These are phyloP conservation scores for Vidua macroura DNA, from an alignment of 2,113 vertebrate species.

Conservation along the genomic window DNA sequence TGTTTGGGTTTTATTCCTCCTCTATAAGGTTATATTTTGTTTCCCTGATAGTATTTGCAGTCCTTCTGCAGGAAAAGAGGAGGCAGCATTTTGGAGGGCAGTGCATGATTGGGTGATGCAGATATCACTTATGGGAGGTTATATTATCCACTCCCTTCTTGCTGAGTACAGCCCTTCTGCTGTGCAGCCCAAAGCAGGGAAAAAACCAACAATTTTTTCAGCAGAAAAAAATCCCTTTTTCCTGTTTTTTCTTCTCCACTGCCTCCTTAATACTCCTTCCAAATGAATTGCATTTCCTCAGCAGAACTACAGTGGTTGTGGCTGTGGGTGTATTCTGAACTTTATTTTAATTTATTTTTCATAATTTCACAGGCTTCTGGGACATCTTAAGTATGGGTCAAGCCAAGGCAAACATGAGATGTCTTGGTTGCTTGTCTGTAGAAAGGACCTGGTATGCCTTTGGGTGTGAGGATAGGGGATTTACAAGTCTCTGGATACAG, in stretches of 20 bases:
- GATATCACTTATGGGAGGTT: not conserved
- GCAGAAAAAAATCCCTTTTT: not conserved
- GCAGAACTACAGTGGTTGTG: not conserved
- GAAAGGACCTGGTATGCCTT: not conserved
- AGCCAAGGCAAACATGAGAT: not conserved
- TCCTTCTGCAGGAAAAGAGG: not conserved
- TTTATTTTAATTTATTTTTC: not conserved
- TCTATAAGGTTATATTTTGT: not conserved
- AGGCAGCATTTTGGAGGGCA: not conserved
- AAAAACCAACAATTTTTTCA: not conserved
- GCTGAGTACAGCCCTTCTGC: not conserved
- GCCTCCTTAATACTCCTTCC: not conserved
- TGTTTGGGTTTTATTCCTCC: not conserved
- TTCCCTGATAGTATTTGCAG: not conserved
- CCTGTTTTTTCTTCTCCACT: not conserved
- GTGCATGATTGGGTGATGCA: accelerated
- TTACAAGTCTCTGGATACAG: not conserved
- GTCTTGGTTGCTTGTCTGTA: not conserved
- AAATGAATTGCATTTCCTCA: not conserved
- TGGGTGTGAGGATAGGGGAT: not conserved
- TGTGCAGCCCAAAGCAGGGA: not conserved
- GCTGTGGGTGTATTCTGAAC: not conserved
- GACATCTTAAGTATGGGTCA: not conserved
- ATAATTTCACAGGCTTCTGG: not conserved
- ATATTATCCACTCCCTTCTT: not conserved